Percentiles rank a stretch among this genome's conserved stretches.
Evolutionary conservation across 2,797 vertebrate genomes (phyloP).

Genomic region (Carduelis carduelis): DNA sequence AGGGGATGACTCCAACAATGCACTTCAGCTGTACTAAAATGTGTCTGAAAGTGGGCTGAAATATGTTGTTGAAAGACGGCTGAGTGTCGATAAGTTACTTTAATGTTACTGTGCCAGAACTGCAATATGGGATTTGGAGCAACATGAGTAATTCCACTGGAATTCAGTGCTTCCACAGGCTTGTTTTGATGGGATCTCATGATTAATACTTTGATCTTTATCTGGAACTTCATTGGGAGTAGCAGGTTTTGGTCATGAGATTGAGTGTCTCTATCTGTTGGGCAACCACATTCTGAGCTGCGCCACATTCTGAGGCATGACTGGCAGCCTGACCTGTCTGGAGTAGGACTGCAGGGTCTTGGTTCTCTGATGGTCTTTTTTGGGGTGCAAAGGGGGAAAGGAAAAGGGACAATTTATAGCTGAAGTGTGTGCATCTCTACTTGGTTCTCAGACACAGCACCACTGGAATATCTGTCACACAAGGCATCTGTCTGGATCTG

Average conservation of each 20-base stretch:
- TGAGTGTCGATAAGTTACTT: background rate
- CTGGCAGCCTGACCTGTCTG: background rate
- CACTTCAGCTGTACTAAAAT: background rate
- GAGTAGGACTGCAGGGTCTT: background rate
- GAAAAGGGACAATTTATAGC: background rate
- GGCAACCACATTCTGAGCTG: background rate
- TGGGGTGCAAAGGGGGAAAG: background rate
- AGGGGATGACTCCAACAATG: rapidly evolving
- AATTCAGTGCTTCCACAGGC: background rate
- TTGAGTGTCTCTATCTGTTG: background rate
- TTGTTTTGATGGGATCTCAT: background rate
- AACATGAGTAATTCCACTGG: background rate
- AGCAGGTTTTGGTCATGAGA: background rate
- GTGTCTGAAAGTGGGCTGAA: background rate
- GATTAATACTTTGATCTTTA: conserved; percentile 10
- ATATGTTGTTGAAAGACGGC: background rate
- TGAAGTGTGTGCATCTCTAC: background rate
- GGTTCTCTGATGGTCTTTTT: background rate
- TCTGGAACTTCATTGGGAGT: background rate
- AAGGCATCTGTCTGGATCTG: background rate
- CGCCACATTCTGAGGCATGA: background rate
- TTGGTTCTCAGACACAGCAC: background rate
- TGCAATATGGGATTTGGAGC: background rate
- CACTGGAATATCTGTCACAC: background rate
- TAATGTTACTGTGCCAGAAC: background rate